A percentile compares a stretch with the other conserved stretches of the same genome.
These are phyloP conservation scores for Polypedilum vanderplanki DNA, from an alignment of 1,140 invertebrate species.

Conservation along the genomic window DNA sequence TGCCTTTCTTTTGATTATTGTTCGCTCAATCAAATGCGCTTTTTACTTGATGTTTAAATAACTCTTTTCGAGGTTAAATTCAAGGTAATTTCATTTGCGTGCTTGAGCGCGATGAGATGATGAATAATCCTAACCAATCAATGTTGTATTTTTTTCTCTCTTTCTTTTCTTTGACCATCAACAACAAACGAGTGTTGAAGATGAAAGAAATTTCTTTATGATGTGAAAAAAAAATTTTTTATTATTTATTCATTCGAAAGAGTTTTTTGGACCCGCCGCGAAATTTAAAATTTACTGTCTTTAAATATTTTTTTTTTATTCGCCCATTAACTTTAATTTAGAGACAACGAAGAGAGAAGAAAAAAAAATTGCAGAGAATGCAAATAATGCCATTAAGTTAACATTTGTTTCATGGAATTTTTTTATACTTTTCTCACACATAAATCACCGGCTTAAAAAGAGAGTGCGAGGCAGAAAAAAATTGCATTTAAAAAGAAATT, in stretches of 20 bases:
- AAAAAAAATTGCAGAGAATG: conserved; percentile 24
- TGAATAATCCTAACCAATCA: not conserved
- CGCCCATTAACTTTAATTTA: not conserved
- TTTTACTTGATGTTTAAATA: no score
- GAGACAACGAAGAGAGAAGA: not conserved
- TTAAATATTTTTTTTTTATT: not conserved
- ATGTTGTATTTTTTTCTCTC: not conserved
- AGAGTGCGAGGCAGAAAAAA: not conserved
- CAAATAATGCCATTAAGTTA: conserved; percentile 23
- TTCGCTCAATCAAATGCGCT: not conserved
- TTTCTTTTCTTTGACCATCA: not conserved
- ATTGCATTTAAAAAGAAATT: conserved; percentile 28
- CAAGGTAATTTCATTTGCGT: conserved; percentile 9
- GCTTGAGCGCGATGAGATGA: not conserved
- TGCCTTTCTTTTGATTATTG: not conserved
- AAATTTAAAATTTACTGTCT: not conserved
- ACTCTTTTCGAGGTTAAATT: not conserved
- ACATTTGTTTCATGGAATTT: not conserved
- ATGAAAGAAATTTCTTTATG: not conserved
- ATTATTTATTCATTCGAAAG: not conserved
- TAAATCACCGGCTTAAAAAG: not conserved
- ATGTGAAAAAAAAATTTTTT: not conserved
- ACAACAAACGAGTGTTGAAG: not conserved
- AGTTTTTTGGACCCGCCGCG: conserved; percentile 1
- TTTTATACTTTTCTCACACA: conserved; percentile 23